Base-by-base conservation (phyloP, 2,113 vertebrate species). In the Condylura cristata region DNA sequence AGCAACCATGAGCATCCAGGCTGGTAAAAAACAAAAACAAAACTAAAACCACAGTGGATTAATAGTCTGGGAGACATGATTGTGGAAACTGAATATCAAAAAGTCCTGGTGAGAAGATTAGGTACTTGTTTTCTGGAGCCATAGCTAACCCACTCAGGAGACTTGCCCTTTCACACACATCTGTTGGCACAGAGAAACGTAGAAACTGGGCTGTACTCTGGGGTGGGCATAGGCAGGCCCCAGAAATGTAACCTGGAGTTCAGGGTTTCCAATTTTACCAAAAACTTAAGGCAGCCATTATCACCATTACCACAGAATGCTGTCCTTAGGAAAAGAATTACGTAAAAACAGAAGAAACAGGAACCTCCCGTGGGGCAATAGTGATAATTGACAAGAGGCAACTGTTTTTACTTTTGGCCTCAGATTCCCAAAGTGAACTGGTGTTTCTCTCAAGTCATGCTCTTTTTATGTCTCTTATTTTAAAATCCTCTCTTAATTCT, bases 341-440 rank as follows among this genome's bases (percentile, higher is more conserved):
- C 48, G 16, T 92, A 68, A 85, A 72, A 95, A 66, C 20, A 66
- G 44, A 88, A 88, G 61, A 86, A 82, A 70, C 44, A 56, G 71
- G 28, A 71, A 61, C n/a, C 17, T 65, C 41, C 87, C 30, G 12
- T 70, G 41, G 51, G 87, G 24, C 22, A 79, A 26, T 65, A 37
- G 18, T n/a, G 28, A 53, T 90, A n/a, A 83, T 44, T 90, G 79
- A 65, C 37, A 79, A 86, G 66, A 51, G 16, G 30, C 39, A 82
- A 82, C 41, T 86, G n/a, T 44, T 93, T 95, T 92, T 65, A 48
- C 6, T 70, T 94, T 87, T 86, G 90, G 30, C 44, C 37, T 93
- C 71, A n/a, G 28, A 86, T 91, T 95, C 66, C 51, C 39, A 94
- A 96, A 89, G 41, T n/a, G 16, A 66, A 37, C 39, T 81, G 28